These are phyloP conservation scores for Parthenolecanium corni DNA, from an alignment of 2,888 invertebrate genomes.

Conservation along the genomic window DNA sequence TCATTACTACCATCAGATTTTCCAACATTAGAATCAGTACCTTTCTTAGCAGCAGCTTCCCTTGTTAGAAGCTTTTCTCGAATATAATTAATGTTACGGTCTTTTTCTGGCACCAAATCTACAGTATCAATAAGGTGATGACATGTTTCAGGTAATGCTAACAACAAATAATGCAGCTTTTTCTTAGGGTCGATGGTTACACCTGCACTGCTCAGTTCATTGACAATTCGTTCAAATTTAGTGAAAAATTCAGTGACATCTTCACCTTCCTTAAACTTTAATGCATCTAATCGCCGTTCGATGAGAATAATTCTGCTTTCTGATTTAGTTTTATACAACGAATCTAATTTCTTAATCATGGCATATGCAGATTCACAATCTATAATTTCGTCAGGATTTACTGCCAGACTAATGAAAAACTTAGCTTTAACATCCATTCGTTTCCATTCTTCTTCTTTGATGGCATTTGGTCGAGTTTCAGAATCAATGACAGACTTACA, in stretches of 20 bases:
- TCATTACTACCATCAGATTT: not conserved
- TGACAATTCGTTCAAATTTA: not conserved
- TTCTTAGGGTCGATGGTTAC: not conserved
- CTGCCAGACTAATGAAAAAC: not conserved
- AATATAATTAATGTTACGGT: not conserved
- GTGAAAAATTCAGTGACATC: not conserved
- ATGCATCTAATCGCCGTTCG: not conserved
- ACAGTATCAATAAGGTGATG: not conserved
- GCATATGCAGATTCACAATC: not conserved
- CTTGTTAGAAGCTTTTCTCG: not conserved
- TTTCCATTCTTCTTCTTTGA: not conserved
- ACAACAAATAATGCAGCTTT: conserved; percentile 2
- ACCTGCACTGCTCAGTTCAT: not conserved
- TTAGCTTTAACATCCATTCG: not conserved
- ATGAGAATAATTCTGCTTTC: not conserved
- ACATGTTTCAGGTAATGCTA: not conserved
- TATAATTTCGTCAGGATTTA: not conserved
- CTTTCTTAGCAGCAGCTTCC: not conserved
- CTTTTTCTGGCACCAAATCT: not conserved
- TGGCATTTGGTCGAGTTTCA: not conserved
- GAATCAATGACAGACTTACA: not conserved
- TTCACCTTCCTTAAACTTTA: not conserved
- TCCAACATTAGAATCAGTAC: not conserved
- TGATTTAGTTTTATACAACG: not conserved
- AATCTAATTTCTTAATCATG: conserved; percentile 4